phyloP scores from a whole-genome alignment of 1,140 invertebrate species.

The Platorchestia sp. region DNA sequence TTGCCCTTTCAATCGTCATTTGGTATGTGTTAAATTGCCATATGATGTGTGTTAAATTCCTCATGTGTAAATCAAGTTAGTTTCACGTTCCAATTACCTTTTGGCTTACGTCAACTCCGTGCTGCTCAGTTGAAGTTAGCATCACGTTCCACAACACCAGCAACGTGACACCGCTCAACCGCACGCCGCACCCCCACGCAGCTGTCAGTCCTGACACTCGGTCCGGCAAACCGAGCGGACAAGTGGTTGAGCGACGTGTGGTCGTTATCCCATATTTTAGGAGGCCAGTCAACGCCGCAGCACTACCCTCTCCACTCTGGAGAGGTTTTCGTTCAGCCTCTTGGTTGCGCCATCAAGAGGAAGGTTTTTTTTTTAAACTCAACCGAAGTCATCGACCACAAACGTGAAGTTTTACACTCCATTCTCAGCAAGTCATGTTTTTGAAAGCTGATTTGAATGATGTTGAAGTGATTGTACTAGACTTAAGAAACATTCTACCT shows the following conservation, averaged over 20 bases:
- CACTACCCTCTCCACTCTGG: not conserved
- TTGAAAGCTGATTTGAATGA: not conserved
- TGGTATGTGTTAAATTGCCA: no score
- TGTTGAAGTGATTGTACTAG: not conserved
- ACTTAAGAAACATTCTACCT: no score
- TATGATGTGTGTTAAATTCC: no score
- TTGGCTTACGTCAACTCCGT: no score
- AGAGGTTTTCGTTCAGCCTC: not conserved
- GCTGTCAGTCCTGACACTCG: not conserved
- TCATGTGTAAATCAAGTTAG: no score
- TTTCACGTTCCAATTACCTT: no score
- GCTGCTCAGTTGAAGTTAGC: no score
- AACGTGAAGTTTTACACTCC: not conserved
- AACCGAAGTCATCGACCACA: not conserved
- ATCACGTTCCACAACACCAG: not conserved
- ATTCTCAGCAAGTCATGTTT: not conserved
- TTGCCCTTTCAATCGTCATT: no score
- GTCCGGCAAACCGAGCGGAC: not conserved
- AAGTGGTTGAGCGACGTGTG: not conserved
- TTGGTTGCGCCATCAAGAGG: not conserved
- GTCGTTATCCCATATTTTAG: not conserved
- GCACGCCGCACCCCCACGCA: no score
- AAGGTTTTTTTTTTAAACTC: not conserved
- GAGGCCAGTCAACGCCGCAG: not conserved
- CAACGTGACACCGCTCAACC: not conserved